These are phyloP conservation scores for Trypoxylon attenuatum DNA, from an alignment of 2,888 invertebrate species.

Conservation along the genomic window DNA sequence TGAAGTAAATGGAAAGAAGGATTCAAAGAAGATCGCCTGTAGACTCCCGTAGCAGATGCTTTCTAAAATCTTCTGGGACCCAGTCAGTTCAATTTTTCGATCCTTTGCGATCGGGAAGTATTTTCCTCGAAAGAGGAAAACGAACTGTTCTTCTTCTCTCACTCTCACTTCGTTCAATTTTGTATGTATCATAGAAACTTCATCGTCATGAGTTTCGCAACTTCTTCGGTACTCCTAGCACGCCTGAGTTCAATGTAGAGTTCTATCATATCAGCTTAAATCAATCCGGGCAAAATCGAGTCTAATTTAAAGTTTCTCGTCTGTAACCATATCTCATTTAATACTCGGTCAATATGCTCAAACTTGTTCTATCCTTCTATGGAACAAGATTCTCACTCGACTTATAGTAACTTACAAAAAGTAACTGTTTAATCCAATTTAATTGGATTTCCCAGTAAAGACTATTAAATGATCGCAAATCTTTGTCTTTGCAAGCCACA, in stretches of 20 bases:
- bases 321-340: too few species aligned
- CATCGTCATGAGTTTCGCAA: background rate
- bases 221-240: background rate
- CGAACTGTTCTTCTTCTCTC: too few species aligned
- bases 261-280: background rate
- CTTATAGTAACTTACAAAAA: too few species aligned
- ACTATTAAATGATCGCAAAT: too few species aligned
- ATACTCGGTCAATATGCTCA: too few species aligned
- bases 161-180: background rate
- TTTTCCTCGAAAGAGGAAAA: too few species aligned
- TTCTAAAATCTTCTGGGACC: background rate
- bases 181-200: background rate
- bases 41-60: background rate
- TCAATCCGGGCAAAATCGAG: background rate
- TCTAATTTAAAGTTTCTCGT: background rate
- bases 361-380: too few species aligned
- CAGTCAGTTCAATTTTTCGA: background rate
- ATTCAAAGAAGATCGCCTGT: background rate
- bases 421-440: too few species aligned
- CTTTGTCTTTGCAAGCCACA: too few species aligned
- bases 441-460: too few species aligned
- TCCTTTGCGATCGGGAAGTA: background rate
- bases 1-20: background rate
- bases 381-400: too few species aligned
- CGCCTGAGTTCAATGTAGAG: background rate